Conservation (phyloP, 2,888 invertebrate species). For the Pheosia tremula region DNA sequence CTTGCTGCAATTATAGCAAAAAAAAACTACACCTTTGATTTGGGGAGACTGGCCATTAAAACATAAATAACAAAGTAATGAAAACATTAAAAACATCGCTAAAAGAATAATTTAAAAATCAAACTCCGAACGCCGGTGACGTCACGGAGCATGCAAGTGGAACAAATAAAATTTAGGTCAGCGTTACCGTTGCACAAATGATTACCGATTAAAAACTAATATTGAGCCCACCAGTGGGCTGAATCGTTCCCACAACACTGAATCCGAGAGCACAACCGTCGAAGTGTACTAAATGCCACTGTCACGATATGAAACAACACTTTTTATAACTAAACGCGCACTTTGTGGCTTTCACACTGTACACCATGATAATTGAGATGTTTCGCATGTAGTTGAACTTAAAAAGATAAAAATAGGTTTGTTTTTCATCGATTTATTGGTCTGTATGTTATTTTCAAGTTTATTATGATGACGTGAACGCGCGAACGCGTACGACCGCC, state of each 20-base stretch:
- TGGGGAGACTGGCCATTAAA: background rate
- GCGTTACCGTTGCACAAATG: slow-evolving; percentile 25
- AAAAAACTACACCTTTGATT: background rate
- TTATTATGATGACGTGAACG: slow-evolving; percentile 58
- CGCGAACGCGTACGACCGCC: slow-evolving; percentile 35
- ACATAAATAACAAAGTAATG: background rate
- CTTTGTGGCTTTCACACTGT: slow-evolving; percentile 13
- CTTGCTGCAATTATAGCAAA: background rate
- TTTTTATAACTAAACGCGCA: slow-evolving; percentile 24
- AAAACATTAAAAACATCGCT: background rate
- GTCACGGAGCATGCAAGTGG: slow-evolving; percentile 40
- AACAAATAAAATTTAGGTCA: slow-evolving; percentile 37
- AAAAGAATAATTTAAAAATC: slow-evolving; percentile 23
- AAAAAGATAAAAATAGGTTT: slow-evolving; percentile 12
- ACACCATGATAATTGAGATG: slow-evolving; percentile 1
- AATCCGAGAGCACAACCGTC: slow-evolving; percentile 14
- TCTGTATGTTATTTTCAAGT: slow-evolving; percentile 41
- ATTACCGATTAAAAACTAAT: background rate
- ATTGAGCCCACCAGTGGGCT: slow-evolving; percentile 9
- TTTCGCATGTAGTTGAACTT: slow-evolving; percentile 10
- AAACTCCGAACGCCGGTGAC: slow-evolving; percentile 39
- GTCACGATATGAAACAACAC: slow-evolving; percentile 19
- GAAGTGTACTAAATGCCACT: slow-evolving; percentile 25
- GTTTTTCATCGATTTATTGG: slow-evolving; percentile 25
- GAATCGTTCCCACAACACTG: slow-evolving; percentile 8